A percentile compares a stretch with the other conserved stretches of the same genome.
Conservation (phyloP, 2,797 vertebrate species). For the Amazona finschi region DNA sequence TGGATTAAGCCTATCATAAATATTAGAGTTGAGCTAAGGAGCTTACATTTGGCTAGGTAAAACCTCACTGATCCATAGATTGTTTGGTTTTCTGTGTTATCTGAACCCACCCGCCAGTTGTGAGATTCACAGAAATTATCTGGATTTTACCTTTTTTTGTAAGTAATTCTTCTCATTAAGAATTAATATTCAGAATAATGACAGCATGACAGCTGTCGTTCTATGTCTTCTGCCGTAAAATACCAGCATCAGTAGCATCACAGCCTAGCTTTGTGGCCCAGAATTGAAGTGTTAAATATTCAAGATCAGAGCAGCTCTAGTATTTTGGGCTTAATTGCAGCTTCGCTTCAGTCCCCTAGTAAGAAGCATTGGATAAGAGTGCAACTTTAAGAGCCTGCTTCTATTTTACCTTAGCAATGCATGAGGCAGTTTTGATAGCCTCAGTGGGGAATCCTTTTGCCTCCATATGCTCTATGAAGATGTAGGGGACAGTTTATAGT, state of each 20-base stretch:
- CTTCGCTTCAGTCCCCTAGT: background rate
- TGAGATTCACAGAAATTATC: background rate
- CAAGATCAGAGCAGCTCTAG: background rate
- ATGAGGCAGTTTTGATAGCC: background rate
- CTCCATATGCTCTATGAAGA: background rate
- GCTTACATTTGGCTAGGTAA: conserved; percentile 27
- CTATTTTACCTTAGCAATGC: background rate
- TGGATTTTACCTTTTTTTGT: background rate
- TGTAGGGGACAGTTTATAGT: background rate
- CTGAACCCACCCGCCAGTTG: background rate
- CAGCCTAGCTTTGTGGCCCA: background rate
- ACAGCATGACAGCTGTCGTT: background rate
- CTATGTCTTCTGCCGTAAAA: background rate
- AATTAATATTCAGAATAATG: background rate
- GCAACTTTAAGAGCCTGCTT: background rate
- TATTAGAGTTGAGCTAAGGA: conserved; percentile 14
- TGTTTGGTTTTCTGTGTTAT: background rate
- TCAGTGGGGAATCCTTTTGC: background rate
- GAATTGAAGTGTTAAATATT: background rate
- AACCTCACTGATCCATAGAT: background rate
- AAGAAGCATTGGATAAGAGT: background rate
- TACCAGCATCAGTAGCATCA: background rate
- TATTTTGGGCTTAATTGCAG: background rate
- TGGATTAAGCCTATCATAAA: conserved; percentile 35
- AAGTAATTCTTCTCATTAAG: background rate